Evolutionary conservation across 2,797 vertebrate species (phyloP).

Genomic region (Halcyon chelicuti): DNA sequence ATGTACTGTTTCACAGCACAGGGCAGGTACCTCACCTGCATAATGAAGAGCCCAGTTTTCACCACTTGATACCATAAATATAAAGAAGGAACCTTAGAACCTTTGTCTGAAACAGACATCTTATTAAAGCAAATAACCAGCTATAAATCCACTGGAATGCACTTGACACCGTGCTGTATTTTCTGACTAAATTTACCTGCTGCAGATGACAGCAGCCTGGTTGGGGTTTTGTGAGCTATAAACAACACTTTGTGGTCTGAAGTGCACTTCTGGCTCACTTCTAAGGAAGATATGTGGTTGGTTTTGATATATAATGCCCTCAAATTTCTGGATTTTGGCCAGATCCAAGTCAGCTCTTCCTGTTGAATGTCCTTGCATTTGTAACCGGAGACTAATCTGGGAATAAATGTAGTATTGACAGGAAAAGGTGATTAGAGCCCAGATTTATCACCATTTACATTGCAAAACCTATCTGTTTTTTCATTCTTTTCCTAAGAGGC

Average conservation of each 20-base stretch:
- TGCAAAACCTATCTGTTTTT: background rate
- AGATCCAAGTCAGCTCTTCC: background rate
- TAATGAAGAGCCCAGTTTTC: background rate
- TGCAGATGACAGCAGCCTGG: background rate
- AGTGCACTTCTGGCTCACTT: background rate
- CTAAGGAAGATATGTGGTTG: background rate
- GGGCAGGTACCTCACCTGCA: background rate
- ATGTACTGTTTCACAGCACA: background rate
- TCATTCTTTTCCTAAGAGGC: background rate
- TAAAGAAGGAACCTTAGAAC: background rate
- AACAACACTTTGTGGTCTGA: background rate
- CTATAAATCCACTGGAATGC: background rate
- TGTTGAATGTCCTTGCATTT: background rate
- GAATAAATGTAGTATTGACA: background rate
- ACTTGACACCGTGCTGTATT: background rate
- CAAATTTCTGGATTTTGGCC: background rate
- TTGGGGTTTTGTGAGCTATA: background rate
- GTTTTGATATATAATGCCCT: background rate
- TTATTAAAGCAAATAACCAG: background rate
- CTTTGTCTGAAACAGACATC: background rate
- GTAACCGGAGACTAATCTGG: background rate
- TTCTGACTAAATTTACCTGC: background rate
- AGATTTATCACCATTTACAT: background rate
- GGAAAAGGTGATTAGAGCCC: background rate
- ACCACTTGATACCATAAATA: background rate